phyloP scores from a whole-genome alignment of 2,888 invertebrate genomes.

The Pristionchus japonicus region DNA sequence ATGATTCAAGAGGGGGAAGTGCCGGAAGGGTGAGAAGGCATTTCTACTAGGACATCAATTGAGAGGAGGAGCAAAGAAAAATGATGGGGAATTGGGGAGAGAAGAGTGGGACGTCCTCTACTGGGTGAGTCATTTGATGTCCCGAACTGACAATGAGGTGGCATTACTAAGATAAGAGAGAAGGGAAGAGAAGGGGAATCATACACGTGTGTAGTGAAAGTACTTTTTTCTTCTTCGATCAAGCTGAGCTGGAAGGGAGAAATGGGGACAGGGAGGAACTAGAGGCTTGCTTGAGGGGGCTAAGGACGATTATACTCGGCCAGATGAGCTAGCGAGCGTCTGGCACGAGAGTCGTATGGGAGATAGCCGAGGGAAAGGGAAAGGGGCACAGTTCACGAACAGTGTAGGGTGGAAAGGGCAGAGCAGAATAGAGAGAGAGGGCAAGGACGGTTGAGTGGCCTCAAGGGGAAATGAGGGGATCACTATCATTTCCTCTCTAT shows the following conservation, averaged over 20 bases:
- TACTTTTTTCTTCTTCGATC: too few relatives aligned
- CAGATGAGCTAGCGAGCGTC: constrained; percentile 27
- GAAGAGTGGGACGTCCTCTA: not conserved
- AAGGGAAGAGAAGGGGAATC: not conserved
- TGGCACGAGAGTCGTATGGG: constrained; percentile 2
- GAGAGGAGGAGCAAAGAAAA: not conserved
- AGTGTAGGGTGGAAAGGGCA: constrained; percentile 10
- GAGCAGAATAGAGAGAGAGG: not conserved
- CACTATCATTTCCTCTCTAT: constrained; percentile 20
- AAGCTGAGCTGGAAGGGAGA: not conserved
- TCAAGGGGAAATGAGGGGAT: constrained; percentile 15
- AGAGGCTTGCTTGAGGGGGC: not conserved
- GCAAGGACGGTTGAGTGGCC: constrained; percentile 4
- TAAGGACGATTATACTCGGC: not conserved
- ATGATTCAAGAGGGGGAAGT: constrained; percentile 11
- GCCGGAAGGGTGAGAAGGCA: not conserved
- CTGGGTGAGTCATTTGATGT: constrained; percentile 24
- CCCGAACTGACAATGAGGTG: not conserved
- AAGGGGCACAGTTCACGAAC: not conserved
- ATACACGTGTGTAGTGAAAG: constrained; percentile 26
- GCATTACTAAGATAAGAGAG: not conserved
- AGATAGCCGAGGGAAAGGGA: not conserved
- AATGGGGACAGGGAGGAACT: not conserved
- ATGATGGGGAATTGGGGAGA: not conserved
- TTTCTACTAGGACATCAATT: not conserved